Evolutionary conservation across 2,113 vertebrate genomes (phyloP), one percentile per base, ranked within the genome.

Genomic region (Fregata magnificens): DNA sequence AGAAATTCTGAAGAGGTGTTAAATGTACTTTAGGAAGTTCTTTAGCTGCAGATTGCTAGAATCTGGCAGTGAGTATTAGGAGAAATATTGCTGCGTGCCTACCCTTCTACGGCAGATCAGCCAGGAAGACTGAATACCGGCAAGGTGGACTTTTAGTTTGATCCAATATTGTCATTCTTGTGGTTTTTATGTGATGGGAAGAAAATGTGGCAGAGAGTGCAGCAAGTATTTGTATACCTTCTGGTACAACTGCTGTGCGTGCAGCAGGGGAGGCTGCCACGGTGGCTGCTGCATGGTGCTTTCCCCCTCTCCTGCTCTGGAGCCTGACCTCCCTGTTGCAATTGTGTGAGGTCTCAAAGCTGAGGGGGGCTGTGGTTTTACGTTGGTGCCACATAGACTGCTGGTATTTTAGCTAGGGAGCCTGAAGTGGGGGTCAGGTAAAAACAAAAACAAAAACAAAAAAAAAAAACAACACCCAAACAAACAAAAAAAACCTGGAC

Each of bases 201-300:
- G 52, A 61, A 88, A 58, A 36, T 2, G 21, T 53, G 45, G 31
- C 15, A 15, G 45, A 55, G 44, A 8, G 7, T 9, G 38, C n/a
- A 36, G 72, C 12, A 25, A 17, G 15, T 20, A 14, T 36, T 36
- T 28, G 13, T 32, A 21, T 7, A 5, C 26, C 15, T 44, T 36
- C 44, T 18, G 1, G 4, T 44, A 59, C 44, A 52, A 14, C 21
- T 0, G 9, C 44, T 8, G 5, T 12, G 36, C 3, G 6, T 21
- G 42, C 29, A 6, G 56, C 8, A 31, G 56, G 16, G 42, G 49
- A 50, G 36, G 38, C 13, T 34, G 50, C 9, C 22, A 6, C 50
- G 0, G 0, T 11, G n/a, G 13, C 18, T 67, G 42, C 53, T 42
- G 18, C 11, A 1, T 5, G 3, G 13, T 58, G 11, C 10, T 58